phyloP scores from a whole-genome alignment of 2,888 invertebrate genomes.

The Notodonta dromedarius region DNA sequence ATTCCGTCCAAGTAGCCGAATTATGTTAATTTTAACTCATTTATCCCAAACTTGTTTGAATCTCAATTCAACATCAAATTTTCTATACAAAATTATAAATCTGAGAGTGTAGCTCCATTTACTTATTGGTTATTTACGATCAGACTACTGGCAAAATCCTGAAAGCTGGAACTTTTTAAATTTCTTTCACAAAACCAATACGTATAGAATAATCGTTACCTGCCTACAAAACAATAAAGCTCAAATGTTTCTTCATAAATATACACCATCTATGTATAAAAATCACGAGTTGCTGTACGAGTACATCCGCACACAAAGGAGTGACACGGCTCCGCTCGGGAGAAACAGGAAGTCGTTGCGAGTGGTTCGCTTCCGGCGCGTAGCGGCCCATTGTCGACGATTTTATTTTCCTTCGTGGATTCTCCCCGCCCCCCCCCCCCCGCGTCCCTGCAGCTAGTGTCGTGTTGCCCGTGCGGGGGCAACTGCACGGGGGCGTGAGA shows the following conservation, averaged over 20 bases:
- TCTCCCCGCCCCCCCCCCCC: not conserved
- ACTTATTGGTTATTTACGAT: not conserved
- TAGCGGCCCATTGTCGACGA: conserved; percentile 9
- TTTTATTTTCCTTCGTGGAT: conserved; percentile 3
- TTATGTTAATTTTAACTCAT: not conserved
- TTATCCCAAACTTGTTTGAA: not conserved
- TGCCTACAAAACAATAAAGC: not conserved
- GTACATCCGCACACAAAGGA: conserved; percentile 3
- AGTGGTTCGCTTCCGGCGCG: conserved; percentile 14
- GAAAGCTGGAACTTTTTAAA: not conserved
- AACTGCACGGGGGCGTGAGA: not conserved
- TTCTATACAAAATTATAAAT: not conserved
- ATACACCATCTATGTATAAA: not conserved
- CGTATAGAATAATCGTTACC: not conserved
- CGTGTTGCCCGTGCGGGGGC: not conserved
- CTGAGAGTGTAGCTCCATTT: not conserved
- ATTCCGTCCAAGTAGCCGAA: not conserved
- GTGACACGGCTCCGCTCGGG: conserved; percentile 1
- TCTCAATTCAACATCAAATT: conserved; percentile 1
- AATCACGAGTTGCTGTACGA: conserved; percentile 1
- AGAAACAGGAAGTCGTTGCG: conserved; percentile 15
- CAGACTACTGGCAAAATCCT: not conserved
- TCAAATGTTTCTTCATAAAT: not conserved
- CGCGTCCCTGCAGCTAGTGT: not conserved
- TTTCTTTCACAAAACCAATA: too few species aligned